Conservation (phyloP, 2,888 invertebrate genomes). For the Heteromyza rotundicornis region DNA sequence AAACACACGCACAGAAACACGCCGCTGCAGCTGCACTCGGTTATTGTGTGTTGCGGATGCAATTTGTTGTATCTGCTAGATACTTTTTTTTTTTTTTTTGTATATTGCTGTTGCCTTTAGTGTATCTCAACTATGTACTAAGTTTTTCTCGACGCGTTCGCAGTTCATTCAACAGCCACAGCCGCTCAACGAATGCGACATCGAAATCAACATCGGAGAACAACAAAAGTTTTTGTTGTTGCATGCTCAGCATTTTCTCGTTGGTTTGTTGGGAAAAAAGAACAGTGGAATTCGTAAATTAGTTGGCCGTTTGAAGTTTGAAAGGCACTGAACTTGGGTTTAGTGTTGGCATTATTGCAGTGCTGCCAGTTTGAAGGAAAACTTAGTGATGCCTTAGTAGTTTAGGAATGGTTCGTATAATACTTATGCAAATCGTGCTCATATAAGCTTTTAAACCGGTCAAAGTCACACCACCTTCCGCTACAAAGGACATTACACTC, state of each 20-base stretch:
- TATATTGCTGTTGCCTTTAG: not conserved
- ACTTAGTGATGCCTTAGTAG: no score
- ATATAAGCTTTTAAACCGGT: no score
- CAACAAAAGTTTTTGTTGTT: not conserved
- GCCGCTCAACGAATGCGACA: constrained; percentile 47
- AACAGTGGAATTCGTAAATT: not conserved
- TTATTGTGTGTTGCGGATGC: not conserved
- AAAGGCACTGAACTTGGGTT: not conserved
- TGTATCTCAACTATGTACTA: no score
- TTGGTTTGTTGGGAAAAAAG: not conserved
- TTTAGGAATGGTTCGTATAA: no score
- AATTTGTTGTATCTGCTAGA: constrained; percentile 1
- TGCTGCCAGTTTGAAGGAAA: not conserved
- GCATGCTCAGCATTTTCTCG: not conserved
- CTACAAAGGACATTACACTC: no score
- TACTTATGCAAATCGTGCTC: no score
- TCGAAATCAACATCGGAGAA: constrained; percentile 16
- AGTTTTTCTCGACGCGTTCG: constrained; percentile 24
- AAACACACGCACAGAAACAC: not conserved
- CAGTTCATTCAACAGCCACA: constrained; percentile 47
- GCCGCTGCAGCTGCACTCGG: constrained; percentile 5
- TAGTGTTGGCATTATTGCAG: not conserved
- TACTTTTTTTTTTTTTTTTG: not conserved
- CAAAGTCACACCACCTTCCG: no score
- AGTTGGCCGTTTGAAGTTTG: not conserved